Evolutionary conservation across 1,140 invertebrate species (phyloP), one percentile per base, ranked within the genome.

Genomic region (Drosophila rufa): DNA sequence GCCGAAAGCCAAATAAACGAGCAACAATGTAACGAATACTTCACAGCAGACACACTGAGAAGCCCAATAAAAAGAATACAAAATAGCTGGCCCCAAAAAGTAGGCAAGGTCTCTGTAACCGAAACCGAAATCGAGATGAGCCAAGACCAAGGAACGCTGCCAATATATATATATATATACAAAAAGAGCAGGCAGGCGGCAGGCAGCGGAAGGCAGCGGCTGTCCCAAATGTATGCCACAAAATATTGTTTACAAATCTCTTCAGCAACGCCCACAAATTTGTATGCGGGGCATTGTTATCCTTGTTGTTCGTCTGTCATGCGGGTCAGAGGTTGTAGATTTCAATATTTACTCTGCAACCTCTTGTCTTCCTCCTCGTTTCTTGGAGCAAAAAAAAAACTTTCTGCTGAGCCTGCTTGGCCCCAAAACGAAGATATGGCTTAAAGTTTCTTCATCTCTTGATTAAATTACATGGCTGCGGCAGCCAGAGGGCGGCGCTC

Each of bases 171-270:
- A 22, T n/a, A 9, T 42, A 19, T 36, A 12, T 53, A 30, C 36
- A 43, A 51, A 17, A 17, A 25, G 50, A 19, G 30, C 50, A 51
- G 47, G 47, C 15, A 27, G 47, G 25, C 48, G 47, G 25, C 19
- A 22, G 19, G 19, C 19, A 22, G 1, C 1, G 19, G 19, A 38
- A 22, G 64, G 25, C 64, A 43, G 57, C 62, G 58, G 73, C 60
- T 81, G 73, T 59, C 75, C 76, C 60, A 89, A 91, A 91, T 87
- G 71, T 87, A 80, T 82, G 78, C 78, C 83, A 90, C 75, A 91
- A 79, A 84, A 89, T 87, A 78, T 91, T 91, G 89, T 91, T 91
- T 91, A 91, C 89, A 91, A 91, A 91, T 91, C 89, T 91, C 87
- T 91, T 83, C 64, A 84, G 80, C 60, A 71, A 87, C 83, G 80